A percentile compares a stretch with the other conserved stretches of the same genome.
phyloP scores from a whole-genome alignment of 2,888 invertebrate genomes.

The Lathronympha strigana region DNA sequence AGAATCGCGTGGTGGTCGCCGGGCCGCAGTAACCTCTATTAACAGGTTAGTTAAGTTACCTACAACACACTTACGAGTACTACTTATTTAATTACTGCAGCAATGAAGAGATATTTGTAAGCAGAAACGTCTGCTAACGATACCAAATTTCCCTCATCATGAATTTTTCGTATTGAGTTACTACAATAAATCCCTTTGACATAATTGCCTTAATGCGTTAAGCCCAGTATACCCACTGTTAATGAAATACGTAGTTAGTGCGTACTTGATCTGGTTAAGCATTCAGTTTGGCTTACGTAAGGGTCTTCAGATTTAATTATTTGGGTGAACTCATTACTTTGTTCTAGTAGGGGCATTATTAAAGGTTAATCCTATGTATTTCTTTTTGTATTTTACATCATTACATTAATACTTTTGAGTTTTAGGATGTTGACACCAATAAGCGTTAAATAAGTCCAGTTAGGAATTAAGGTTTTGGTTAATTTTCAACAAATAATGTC shows the following conservation, averaged over 20 bases:
- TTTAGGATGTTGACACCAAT: too few relatives aligned
- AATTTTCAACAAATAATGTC: too few relatives aligned
- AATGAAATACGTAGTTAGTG: conserved; percentile 9
- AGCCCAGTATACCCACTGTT: background rate
- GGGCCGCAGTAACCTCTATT: background rate
- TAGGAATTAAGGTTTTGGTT: too few relatives aligned
- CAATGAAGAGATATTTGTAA: background rate
- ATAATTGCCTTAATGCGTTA: conserved; percentile 8
- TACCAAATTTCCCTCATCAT: background rate
- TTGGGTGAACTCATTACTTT: background rate
- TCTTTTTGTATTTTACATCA: background rate
- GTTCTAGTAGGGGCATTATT: background rate
- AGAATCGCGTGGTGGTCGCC: background rate
- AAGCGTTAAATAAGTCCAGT: too few relatives aligned
- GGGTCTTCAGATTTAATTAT: background rate
- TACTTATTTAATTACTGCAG: too few relatives aligned
- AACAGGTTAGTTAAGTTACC: background rate
- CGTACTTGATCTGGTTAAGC: background rate
- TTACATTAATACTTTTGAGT: background rate
- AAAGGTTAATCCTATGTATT: background rate
- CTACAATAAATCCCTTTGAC: background rate
- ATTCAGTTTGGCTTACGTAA: conserved; percentile 4
- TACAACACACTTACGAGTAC: background rate
- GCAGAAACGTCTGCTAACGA: too few relatives aligned
- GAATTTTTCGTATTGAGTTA: background rate